A percentile compares a stretch with the other conserved stretches of the same genome.
Conservation (phyloP, 2,888 invertebrate genomes). For the Epinotia demarniana region DNA sequence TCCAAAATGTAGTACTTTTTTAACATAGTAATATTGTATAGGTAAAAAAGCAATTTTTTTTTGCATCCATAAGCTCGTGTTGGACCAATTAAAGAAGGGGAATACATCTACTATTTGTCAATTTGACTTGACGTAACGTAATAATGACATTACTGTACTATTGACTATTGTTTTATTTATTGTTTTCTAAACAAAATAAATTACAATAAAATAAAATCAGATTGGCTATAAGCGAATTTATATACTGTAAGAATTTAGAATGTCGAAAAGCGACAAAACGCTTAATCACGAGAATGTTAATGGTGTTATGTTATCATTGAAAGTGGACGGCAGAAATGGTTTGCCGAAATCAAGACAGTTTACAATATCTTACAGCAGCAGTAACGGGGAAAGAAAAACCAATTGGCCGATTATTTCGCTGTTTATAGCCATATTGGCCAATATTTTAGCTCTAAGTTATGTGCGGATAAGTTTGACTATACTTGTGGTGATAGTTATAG, state of each 20-base stretch:
- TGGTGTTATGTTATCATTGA: conserved; percentile 67
- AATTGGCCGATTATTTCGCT: conserved; percentile 66
- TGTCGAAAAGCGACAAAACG: conserved; percentile 49
- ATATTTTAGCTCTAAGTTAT: conserved; percentile 66
- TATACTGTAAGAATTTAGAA: conserved; percentile 23
- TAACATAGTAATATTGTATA: no score
- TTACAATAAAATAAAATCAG: not conserved
- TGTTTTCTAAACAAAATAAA: conserved; percentile 10
- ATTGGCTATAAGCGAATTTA: not conserved
- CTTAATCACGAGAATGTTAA: conserved; percentile 73
- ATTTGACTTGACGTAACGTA: not conserved
- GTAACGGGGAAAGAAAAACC: conserved; percentile 61
- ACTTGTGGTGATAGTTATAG: conserved; percentile 65
- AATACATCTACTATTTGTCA: not conserved
- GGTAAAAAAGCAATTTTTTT: not conserved
- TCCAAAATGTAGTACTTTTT: not conserved
- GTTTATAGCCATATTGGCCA: conserved; percentile 67
- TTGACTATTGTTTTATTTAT: not conserved
- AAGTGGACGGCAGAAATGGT: conserved; percentile 60
- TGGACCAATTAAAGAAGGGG: not conserved
- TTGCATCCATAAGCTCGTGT: not conserved
- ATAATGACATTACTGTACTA: not conserved
- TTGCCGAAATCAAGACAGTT: conserved; percentile 69
- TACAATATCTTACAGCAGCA: conserved; percentile 66
- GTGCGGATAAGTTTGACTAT: conserved; percentile 69